Evolutionary conservation across 2,797 vertebrate genomes (phyloP).

Genomic region (Graptemys geographica): DNA sequence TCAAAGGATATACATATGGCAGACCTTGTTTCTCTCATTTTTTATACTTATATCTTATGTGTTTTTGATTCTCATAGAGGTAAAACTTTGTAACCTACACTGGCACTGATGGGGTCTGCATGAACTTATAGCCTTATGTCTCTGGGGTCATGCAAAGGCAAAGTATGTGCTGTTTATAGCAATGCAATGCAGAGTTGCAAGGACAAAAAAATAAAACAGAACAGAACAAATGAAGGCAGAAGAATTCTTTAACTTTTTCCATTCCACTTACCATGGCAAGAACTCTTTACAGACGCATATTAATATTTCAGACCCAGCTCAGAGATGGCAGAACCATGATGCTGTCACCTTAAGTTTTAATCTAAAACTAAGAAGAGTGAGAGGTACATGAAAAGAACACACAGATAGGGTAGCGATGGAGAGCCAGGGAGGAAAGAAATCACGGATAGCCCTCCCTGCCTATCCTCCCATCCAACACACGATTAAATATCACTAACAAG

Average conservation of each 20-base stretch:
- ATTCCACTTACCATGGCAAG: not conserved
- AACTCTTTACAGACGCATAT: fast-evolving
- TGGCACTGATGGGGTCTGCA: not conserved
- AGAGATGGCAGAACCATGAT: not conserved
- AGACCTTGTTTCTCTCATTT: not conserved
- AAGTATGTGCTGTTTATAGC: not conserved
- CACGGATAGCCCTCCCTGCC: not conserved
- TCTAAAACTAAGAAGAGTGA: not conserved
- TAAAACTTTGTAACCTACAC: not conserved
- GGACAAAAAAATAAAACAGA: not conserved
- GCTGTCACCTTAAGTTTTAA: not conserved
- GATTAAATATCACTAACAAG: not conserved
- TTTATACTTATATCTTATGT: not conserved
- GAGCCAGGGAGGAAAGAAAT: not conserved
- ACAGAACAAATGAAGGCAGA: not conserved
- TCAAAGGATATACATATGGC: not conserved
- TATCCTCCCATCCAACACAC: not conserved
- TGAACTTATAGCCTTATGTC: not conserved
- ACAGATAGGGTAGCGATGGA: not conserved
- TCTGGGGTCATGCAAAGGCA: not conserved
- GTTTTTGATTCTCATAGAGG: not conserved
- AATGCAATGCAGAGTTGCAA: not conserved
- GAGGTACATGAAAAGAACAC: not conserved
- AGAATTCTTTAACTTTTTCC: not conserved
- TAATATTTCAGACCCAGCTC: not conserved